Conservation (phyloP, 2,113 vertebrate species). For the Stigmatopora nigra region DNA sequence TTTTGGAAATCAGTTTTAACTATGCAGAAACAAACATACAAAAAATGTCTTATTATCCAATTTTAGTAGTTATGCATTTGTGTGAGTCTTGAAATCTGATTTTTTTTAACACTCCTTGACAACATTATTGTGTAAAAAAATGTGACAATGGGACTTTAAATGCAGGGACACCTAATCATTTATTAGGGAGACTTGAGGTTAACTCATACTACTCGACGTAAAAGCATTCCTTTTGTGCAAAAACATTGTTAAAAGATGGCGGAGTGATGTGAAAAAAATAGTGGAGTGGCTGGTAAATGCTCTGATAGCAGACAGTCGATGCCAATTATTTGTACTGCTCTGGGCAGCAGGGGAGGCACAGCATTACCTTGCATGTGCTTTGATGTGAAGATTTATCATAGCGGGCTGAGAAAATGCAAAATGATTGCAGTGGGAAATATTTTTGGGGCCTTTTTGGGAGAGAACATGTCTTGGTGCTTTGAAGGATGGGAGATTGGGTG, state of each 20-base stretch:
- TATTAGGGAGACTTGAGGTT: background rate
- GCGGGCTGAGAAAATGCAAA: slow-evolving; percentile 38
- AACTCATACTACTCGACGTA: background rate
- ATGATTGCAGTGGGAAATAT: slow-evolving; percentile 44
- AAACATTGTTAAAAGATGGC: background rate
- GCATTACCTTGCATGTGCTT: slow-evolving; percentile 37
- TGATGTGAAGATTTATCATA: slow-evolving; percentile 42
- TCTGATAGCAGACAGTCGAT: slow-evolving; percentile 16
- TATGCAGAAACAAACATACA: no score
- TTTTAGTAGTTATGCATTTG: no score
- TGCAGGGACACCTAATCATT: background rate
- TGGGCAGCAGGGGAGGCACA: slow-evolving; percentile 31
- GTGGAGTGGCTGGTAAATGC: slow-evolving; percentile 6
- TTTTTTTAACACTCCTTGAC: no score
- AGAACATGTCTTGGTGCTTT: slow-evolving; percentile 12
- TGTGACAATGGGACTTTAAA: background rate
- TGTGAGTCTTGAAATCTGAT: no score
- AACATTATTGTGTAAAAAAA: no score
- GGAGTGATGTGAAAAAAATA: background rate
- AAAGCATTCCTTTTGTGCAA: background rate
- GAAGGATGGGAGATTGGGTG: slow-evolving; percentile 15
- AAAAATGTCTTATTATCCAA: no score
- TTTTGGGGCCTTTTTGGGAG: slow-evolving; percentile 10
- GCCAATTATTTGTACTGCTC: slow-evolving; percentile 28
- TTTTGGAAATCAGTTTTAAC: no score